phyloP scores from a whole-genome alignment of 2,113 vertebrate species.

The Litocranius walleri region DNA sequence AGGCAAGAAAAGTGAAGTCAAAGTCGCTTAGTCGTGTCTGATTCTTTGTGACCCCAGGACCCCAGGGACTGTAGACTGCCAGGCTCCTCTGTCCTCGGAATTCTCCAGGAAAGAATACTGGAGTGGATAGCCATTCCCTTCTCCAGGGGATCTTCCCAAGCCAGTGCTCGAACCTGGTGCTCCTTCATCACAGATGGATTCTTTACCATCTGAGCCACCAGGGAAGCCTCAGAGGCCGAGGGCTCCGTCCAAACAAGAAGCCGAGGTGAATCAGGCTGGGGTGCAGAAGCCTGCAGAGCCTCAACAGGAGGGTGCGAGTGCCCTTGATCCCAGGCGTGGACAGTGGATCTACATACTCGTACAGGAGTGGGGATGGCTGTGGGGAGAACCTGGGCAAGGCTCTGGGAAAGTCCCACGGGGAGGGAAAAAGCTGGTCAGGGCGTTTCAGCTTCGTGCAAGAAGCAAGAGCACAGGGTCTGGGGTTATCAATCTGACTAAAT shows the following conservation, averaged over 20 bases:
- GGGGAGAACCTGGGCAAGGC: not conserved
- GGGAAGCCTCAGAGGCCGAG: not conserved
- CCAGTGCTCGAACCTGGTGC: not conserved
- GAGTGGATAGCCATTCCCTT: not conserved
- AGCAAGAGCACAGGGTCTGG: not conserved
- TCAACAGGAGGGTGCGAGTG: accelerated
- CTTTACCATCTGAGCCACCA: not conserved
- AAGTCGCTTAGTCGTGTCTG: not conserved
- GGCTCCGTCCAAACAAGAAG: not conserved
- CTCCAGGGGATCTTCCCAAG: not conserved
- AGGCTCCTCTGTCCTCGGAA: not conserved
- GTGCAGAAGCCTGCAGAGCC: not conserved
- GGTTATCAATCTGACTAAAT: not conserved
- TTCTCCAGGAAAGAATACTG: not conserved
- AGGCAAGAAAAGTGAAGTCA: not conserved
- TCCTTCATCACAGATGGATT: not conserved
- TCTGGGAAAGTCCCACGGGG: not conserved
- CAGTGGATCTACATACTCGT: too few species aligned
- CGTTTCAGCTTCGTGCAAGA: accelerated
- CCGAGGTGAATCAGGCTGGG: not conserved
- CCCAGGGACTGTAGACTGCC: not conserved
- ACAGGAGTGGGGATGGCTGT: not conserved
- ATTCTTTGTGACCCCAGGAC: not conserved
- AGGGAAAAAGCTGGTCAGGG: not conserved
- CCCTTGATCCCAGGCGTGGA: not conserved